These are phyloP conservation scores for Lanius ludovicianus DNA, from an alignment of 2,113 vertebrate genomes.

Conservation along the genomic window DNA sequence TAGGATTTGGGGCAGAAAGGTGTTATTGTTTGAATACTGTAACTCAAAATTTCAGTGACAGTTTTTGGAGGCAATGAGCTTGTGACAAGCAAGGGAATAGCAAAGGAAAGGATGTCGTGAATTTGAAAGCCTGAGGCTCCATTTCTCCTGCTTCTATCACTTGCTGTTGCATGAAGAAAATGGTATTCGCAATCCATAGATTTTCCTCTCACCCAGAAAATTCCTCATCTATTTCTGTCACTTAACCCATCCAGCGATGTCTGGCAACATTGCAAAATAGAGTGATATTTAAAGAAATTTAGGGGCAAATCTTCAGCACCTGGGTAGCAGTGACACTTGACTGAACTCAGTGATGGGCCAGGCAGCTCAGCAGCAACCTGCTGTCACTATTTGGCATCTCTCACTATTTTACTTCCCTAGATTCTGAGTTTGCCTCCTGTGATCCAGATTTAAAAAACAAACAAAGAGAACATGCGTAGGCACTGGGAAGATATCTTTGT, in stretches of 20 bases:
- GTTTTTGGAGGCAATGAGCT: background rate
- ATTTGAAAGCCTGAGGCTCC: background rate
- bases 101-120: background rate
- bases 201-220: background rate
- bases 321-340: background rate
- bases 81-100: background rate
- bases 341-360: background rate
- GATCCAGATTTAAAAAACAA: constrained; percentile 24
- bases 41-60: background rate
- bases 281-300: background rate
- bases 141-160: background rate
- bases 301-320: background rate
- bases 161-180: background rate
- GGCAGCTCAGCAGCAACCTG: background rate
- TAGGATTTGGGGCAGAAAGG: background rate
- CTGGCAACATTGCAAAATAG: background rate
- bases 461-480: constrained; percentile 5
- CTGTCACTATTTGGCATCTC: background rate
- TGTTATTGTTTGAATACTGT: background rate
- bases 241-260: background rate
- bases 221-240: background rate
- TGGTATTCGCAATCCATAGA: background rate
- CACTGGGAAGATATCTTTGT: constrained; percentile 26
- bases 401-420: background rate
- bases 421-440: background rate